Evolutionary conservation across 1,140 invertebrate genomes (phyloP).

Genomic region (Ceratina calcarata): DNA sequence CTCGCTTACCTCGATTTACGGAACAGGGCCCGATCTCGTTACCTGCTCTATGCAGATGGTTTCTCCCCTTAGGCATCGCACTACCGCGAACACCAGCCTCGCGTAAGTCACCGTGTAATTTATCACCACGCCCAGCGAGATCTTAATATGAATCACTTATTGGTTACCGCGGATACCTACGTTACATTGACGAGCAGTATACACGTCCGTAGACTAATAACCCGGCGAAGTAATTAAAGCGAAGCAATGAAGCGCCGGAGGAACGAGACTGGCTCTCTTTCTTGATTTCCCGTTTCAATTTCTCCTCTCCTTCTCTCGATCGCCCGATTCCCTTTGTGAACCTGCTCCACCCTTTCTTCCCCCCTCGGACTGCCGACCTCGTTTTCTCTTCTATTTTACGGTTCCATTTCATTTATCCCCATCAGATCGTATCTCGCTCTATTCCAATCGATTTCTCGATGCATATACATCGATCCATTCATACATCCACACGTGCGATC

Average conservation of each 20-base stretch:
- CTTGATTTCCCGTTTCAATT: conserved; percentile 7
- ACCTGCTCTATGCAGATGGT: conserved; percentile 20
- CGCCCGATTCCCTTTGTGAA: neutral
- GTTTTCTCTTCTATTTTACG: neutral
- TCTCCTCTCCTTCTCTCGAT: neutral
- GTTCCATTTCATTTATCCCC: neutral
- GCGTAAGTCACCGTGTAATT: conserved; percentile 66
- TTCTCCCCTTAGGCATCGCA: conserved; percentile 51
- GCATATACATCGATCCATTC: too few relatives aligned
- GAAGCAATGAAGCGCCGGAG: conserved; percentile 48
- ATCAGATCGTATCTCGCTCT: neutral
- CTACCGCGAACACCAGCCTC: conserved; percentile 47
- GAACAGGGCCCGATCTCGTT: neutral
- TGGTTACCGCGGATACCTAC: conserved; percentile 50
- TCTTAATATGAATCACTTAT: conserved; percentile 73
- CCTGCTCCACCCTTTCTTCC: neutral
- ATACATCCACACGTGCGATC: too few relatives aligned
- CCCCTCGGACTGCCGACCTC: neutral
- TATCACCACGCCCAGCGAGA: conserved; percentile 69
- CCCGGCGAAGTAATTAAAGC: conserved; percentile 61
- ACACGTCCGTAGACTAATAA: conserved; percentile 57
- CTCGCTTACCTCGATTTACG: neutral
- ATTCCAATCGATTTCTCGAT: neutral
- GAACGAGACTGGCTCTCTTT: conserved; percentile 33
- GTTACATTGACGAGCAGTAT: conserved; percentile 15